Conservation (phyloP, 2,888 invertebrate species). For the Drosophila mimica region DNA sequence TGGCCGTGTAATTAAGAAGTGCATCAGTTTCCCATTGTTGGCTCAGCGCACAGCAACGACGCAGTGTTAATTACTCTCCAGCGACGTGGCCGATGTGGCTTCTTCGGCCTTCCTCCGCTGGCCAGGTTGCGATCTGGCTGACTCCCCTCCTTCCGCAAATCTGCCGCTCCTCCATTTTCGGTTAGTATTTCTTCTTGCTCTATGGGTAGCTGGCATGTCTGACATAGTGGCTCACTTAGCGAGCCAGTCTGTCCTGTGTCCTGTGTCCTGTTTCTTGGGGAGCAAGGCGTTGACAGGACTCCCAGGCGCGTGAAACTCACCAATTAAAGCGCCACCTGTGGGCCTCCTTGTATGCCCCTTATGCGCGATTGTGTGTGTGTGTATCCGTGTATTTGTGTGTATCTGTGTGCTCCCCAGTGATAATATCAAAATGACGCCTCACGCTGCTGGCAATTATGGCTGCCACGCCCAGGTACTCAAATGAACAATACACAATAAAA, state of each 20-base stretch:
- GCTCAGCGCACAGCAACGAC: slow-evolving; percentile 61
- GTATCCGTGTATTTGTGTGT: slow-evolving; percentile 7
- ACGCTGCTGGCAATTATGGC: slow-evolving; percentile 58
- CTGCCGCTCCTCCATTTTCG: neutral
- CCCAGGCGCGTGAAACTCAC: slow-evolving; percentile 61
- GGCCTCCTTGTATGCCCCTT: slow-evolving; percentile 3
- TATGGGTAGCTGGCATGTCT: slow-evolving; percentile 34
- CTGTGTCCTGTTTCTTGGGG: slow-evolving; percentile 2
- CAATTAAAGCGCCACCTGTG: slow-evolving; percentile 77
- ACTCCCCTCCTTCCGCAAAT: neutral
- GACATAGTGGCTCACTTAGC: slow-evolving; percentile 78
- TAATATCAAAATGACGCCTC: slow-evolving; percentile 63
- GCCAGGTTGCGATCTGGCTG: slow-evolving; percentile 15
- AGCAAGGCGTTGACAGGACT: slow-evolving; percentile 51
- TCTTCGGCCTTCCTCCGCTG: neutral
- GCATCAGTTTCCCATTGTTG: slow-evolving; percentile 69
- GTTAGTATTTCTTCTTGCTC: slow-evolving; percentile 2
- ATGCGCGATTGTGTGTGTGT: neutral
- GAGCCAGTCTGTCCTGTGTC: slow-evolving; percentile 1
- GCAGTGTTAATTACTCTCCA: slow-evolving; percentile 78
- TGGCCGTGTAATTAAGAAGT: slow-evolving; percentile 67
- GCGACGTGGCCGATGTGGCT: slow-evolving; percentile 21
- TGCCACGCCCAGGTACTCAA: slow-evolving; percentile 46
- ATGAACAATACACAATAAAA: neutral
- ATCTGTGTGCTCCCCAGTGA: slow-evolving; percentile 30